Conservation (phyloP, 2,113 vertebrate genomes). For the Eidolon helvum region DNA sequence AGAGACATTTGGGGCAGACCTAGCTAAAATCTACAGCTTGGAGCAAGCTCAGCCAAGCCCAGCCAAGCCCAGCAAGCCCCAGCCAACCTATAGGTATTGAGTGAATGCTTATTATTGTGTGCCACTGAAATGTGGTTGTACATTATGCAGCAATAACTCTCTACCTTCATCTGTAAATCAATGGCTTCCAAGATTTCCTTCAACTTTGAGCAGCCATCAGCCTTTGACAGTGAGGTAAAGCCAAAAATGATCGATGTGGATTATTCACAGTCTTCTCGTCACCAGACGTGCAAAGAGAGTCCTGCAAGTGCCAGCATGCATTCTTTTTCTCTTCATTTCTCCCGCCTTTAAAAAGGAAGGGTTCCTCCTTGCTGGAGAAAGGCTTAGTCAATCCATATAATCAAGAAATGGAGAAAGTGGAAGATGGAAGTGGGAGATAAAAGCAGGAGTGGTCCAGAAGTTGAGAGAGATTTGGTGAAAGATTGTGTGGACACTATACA, state of each 20-base stretch:
- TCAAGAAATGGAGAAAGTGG: neutral
- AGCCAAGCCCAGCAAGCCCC: neutral
- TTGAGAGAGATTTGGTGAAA: neutral
- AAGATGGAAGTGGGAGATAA: neutral
- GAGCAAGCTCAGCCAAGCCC: neutral
- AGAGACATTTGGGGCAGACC: neutral
- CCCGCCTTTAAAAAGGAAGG: neutral
- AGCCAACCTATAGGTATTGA: neutral
- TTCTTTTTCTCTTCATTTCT: neutral
- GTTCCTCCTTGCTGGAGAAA: neutral
- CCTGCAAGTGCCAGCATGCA: neutral
- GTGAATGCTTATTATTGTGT: neutral
- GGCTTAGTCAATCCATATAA: neutral
- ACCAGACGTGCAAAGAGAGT: neutral
- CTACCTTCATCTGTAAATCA: neutral
- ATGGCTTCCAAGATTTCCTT: neutral
- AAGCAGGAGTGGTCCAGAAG: neutral
- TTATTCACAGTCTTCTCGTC: neutral
- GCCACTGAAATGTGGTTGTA: neutral
- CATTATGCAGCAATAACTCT: neutral
- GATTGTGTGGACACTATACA: neutral
- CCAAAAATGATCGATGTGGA: neutral
- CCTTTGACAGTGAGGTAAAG: neutral
- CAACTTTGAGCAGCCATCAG: neutral
- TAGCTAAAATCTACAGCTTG: neutral